phyloP scores from a whole-genome alignment of 2,888 invertebrate species.

The Eretmocerus hayati region DNA sequence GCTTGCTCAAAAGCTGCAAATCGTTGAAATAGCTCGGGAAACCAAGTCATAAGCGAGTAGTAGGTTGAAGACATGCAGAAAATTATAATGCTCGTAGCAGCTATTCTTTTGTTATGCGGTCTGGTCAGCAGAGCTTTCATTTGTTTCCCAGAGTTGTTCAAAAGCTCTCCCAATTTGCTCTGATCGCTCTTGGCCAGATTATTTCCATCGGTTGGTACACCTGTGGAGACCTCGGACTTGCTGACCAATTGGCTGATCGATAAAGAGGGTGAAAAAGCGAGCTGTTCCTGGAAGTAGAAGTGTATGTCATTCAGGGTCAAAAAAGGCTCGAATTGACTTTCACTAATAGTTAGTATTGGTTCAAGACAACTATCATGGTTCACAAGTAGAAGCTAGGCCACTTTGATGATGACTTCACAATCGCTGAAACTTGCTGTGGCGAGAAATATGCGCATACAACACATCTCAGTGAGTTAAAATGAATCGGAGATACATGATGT shows the following conservation, averaged over 20 bases:
- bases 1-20: constrained; percentile 65
- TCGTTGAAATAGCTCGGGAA: constrained; percentile 75
- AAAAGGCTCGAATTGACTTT: too few relatives aligned
- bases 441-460: too few relatives aligned
- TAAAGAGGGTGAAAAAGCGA: background rate
- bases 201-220: background rate
- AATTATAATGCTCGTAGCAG: constrained; percentile 69
- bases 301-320: too few relatives aligned
- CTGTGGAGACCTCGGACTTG: background rate
- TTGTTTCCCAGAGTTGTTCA: constrained; percentile 49
- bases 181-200: background rate
- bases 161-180: constrained; percentile 9
- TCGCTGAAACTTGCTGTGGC: too few relatives aligned
- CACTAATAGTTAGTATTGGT: too few relatives aligned
- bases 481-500: too few relatives aligned
- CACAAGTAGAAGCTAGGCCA: too few relatives aligned
- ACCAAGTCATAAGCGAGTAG: constrained; percentile 86
- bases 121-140: constrained; percentile 65
- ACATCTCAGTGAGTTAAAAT: too few relatives aligned
- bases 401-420: too few relatives aligned
- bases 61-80: constrained; percentile 79
- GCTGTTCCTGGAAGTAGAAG: constrained; percentile 15
- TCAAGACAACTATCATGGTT: too few relatives aligned
- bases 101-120: constrained; percentile 65
- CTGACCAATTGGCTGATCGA: constrained; percentile 10